phyloP scores from a whole-genome alignment of 1,140 invertebrate genomes.

The Rhagoletis zephyria region DNA sequence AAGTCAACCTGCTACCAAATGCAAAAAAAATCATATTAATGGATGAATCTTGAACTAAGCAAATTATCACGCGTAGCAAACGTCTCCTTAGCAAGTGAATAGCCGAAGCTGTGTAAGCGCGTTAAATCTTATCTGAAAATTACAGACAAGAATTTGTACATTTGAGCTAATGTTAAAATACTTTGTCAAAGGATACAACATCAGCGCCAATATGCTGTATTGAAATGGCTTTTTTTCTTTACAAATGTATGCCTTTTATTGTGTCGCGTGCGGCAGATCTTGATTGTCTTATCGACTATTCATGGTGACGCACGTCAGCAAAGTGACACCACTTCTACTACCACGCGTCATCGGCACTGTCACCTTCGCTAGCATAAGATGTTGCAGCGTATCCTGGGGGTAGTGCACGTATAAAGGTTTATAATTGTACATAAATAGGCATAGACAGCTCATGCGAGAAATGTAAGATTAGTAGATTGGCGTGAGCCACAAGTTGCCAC shows the following conservation, averaged over 20 bases:
- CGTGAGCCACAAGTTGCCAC: too few relatives aligned
- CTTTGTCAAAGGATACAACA: background rate
- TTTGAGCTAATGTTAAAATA: constrained; percentile 5
- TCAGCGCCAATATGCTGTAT: background rate
- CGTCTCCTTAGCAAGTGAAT: background rate
- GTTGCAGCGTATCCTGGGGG: background rate
- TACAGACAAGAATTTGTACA: background rate
- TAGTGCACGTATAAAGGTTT: background rate
- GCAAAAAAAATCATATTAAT: background rate
- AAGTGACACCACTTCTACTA: background rate
- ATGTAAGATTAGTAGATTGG: too few relatives aligned
- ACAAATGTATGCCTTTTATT: background rate
- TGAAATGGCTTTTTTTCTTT: background rate
- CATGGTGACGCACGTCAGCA: constrained; percentile 18
- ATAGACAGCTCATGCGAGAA: background rate
- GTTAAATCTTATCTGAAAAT: background rate
- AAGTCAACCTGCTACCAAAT: background rate
- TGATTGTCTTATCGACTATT: background rate
- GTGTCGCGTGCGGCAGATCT: constrained; percentile 25
- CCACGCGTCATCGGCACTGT: background rate
- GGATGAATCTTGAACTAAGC: background rate
- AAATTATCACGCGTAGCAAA: background rate
- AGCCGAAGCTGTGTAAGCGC: background rate
- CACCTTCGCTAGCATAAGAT: background rate
- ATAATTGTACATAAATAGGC: background rate